phyloP scores from a whole-genome alignment of 1,140 invertebrate species.

The Caenorhabditis briggsae region DNA sequence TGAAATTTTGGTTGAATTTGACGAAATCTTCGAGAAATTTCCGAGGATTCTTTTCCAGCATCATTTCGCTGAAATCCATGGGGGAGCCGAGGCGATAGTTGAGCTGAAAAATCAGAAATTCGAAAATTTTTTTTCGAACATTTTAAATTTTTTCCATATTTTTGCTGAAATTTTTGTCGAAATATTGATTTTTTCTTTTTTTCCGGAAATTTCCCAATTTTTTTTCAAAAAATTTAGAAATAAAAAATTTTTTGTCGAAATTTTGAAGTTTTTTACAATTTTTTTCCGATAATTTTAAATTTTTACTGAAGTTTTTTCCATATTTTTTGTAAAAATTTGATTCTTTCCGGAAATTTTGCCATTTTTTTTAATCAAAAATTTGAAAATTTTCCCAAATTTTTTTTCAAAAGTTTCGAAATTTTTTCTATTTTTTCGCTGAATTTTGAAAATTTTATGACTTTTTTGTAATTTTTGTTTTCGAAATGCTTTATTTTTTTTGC shows the following conservation, averaged over 20 bases:
- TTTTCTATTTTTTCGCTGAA: no score
- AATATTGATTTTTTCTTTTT: not conserved
- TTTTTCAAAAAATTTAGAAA: no score
- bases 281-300: not conserved
- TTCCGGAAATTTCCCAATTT: not conserved
- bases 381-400: no score
- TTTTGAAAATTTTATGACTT: no score
- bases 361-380: no score
- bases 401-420: no score
- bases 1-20: not conserved
- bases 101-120: not conserved
- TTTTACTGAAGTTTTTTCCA: not conserved
- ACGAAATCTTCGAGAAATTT: not conserved
- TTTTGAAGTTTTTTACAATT: not conserved
- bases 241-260: not conserved
- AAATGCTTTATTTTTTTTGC: no score
- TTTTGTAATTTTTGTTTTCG: no score
- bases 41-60: conserved; percentile 1
- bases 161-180: no score
- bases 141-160: no score
- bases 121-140: not conserved
- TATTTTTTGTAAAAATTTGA: not conserved
- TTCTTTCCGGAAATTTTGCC: not conserved
- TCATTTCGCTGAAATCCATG: conserved; percentile 37
- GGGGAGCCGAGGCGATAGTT: conserved; percentile 12